phyloP scores from a whole-genome alignment of 2,888 invertebrate species.

The Macropis europaea region DNA sequence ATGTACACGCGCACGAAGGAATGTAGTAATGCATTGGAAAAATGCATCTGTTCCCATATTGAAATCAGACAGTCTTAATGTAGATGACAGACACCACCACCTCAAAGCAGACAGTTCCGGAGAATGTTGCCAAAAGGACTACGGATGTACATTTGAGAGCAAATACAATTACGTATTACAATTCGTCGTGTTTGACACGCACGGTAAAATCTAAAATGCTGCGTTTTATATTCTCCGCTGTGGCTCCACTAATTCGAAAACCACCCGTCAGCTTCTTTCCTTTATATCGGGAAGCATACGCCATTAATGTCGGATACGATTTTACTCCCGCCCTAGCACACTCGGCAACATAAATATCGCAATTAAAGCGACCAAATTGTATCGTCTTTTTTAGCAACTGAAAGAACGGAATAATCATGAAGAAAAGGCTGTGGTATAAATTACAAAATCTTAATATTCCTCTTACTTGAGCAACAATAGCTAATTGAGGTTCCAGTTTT shows the following conservation, averaged over 20 bases:
- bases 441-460: background rate
- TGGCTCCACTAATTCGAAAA: slow-evolving; percentile 51
- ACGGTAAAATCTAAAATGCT: slow-evolving; percentile 50
- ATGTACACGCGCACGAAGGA: too few relatives aligned
- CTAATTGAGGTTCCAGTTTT: slow-evolving; percentile 86
- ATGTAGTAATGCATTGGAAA: too few relatives aligned
- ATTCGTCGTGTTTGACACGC: slow-evolving; percentile 58
- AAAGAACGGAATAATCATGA: slow-evolving; percentile 31
- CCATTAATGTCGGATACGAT: slow-evolving; percentile 85
- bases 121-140: too few relatives aligned
- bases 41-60: too few relatives aligned
- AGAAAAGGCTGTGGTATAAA: background rate
- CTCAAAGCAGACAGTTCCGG: too few relatives aligned
- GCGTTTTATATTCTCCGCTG: slow-evolving; percentile 58
- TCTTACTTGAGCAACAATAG: slow-evolving; percentile 83
- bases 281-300: slow-evolving; percentile 83
- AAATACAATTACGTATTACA: slow-evolving; percentile 45
- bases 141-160: too few relatives aligned
- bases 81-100: too few relatives aligned
- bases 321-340: slow-evolving; percentile 83
- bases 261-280: slow-evolving; percentile 66
- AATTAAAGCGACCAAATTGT: slow-evolving; percentile 84
- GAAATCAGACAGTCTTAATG: too few relatives aligned
- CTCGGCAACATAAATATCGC: slow-evolving; percentile 81
- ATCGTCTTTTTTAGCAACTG: slow-evolving; percentile 76